These are phyloP conservation scores for Cecidostiba fungosa DNA, from an alignment of 2,888 invertebrate genomes.

Conservation along the genomic window DNA sequence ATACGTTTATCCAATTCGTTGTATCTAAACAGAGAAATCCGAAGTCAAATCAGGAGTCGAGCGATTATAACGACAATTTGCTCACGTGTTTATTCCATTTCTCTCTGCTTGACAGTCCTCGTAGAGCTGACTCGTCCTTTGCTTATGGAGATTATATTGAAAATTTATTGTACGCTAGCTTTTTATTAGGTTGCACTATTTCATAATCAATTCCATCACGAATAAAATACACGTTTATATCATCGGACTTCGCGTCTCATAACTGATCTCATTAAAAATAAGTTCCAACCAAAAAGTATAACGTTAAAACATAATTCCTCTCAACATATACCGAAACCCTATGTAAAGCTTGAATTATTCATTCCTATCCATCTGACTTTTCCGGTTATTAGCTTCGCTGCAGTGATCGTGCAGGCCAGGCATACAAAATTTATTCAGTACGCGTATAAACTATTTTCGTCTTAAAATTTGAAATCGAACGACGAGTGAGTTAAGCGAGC, in stretches of 20 bases:
- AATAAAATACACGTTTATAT: too few relatives aligned
- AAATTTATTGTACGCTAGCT: too few relatives aligned
- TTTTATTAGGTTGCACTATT: too few relatives aligned
- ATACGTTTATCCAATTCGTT: slow-evolving; percentile 81
- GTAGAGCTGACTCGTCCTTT: background rate
- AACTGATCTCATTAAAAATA: too few relatives aligned
- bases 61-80: slow-evolving; percentile 51
- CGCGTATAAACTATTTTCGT: slow-evolving; percentile 51
- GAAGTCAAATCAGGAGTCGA: slow-evolving; percentile 44
- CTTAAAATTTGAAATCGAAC: slow-evolving; percentile 27
- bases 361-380: slow-evolving; percentile 44
- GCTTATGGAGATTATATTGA: too few relatives aligned
- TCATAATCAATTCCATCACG: background rate
- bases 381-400: slow-evolving; percentile 37
- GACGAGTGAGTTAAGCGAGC: background rate
- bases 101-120: slow-evolving; percentile 15
- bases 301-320: background rate
- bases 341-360: slow-evolving; percentile 24
- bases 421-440: slow-evolving; percentile 52
- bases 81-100: slow-evolving; percentile 53
- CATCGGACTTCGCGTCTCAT: too few relatives aligned
- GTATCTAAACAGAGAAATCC: slow-evolving; percentile 75
- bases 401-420: background rate
- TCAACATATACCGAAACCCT: too few relatives aligned
- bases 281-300: background rate